These are phyloP conservation scores for Gobius niger DNA, from an alignment of 2,113 vertebrate species.

Conservation along the genomic window DNA sequence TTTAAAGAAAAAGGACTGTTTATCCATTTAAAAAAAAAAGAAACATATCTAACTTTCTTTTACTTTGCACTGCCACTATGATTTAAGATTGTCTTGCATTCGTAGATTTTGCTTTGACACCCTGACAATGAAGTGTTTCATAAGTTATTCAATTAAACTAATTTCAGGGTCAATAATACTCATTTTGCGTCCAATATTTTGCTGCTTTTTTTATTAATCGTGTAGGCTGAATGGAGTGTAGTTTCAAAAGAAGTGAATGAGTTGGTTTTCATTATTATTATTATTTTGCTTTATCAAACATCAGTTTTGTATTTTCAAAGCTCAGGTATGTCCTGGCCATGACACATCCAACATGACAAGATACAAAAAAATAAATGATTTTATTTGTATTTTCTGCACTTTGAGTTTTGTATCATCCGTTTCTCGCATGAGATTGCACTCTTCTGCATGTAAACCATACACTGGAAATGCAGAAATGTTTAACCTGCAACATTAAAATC, in stretches of 20 bases:
- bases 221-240: slow-evolving; percentile 11
- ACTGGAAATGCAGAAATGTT: too few relatives aligned
- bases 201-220: slow-evolving; percentile 22
- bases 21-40: slow-evolving; percentile 12
- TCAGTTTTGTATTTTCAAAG: slow-evolving; percentile 43
- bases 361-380: slow-evolving; percentile 33
- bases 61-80: slow-evolving; percentile 46
- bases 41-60: slow-evolving; percentile 22
- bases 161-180: slow-evolving; percentile 30
- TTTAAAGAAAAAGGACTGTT: slow-evolving; percentile 39
- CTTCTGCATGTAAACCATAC: too few relatives aligned
- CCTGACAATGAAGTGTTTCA: slow-evolving; percentile 25
- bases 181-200: slow-evolving; percentile 27
- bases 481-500: too few relatives aligned
- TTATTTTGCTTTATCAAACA: slow-evolving; percentile 37
- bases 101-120: slow-evolving; percentile 12
- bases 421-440: too few relatives aligned
- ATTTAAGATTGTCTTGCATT: slow-evolving; percentile 12
- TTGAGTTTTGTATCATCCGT: not conserved
- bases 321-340: slow-evolving; percentile 46
- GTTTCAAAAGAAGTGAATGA: slow-evolving; percentile 30
- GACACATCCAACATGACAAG: slow-evolving; percentile 31
- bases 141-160: slow-evolving; percentile 31
- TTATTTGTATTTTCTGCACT: slow-evolving; percentile 36
- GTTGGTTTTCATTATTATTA: not conserved